Base-by-base conservation (phyloP, 2,888 invertebrate genomes). In the Gryllus longicercus region DNA sequence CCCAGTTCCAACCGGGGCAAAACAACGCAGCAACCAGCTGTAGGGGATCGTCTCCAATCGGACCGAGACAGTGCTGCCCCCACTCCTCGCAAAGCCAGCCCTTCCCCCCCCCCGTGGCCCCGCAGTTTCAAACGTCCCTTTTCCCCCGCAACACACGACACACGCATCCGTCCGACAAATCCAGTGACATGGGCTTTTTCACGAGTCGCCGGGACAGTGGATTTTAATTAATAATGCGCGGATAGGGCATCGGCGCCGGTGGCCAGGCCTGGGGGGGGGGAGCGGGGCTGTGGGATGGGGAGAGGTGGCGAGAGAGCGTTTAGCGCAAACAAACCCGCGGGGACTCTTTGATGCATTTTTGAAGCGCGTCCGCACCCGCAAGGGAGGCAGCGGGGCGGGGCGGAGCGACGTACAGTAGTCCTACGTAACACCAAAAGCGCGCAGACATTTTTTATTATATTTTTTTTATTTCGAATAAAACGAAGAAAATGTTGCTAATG, bases 221-320 rank as follows among this genome's bases (percentile, higher is more conserved):
- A 63, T 63, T 63, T 63, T 63, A 63, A 63, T 63, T 63, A 63
- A 63, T 63, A 63, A 63, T 63, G 63, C 63, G n/a, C 63, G n/a
- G 38, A 63, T 63, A 12, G 16, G 63, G n/a, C 4, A 16, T 5
- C 14, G 63, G 16, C 63, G n/a, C 16, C 16, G 63, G 63, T 18
- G 14, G 63, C n/a, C 16, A 18, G 14, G 3, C 16, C n/a, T 2
- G 63, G 63, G n/a, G 38, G 38, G 8, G 8, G 38, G 16, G 12
- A 3, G 63, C 2, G 63, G 63, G 2, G 12, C 2, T 16, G 63
- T 63, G 14, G 14, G 11, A 5, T 11, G 63, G 63, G 8, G 38
- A 38, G 38, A 38, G 38, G 38, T 38, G 38, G 38, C 38, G 8
- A 38, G 38, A 5, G 63, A 63, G 63, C n/a, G 63, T 63, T 63